A percentile compares a stretch with the other conserved stretches of the same genome.
Conservation (phyloP, 23 tunicate genomes). For the Diplosoma virens region DNA sequence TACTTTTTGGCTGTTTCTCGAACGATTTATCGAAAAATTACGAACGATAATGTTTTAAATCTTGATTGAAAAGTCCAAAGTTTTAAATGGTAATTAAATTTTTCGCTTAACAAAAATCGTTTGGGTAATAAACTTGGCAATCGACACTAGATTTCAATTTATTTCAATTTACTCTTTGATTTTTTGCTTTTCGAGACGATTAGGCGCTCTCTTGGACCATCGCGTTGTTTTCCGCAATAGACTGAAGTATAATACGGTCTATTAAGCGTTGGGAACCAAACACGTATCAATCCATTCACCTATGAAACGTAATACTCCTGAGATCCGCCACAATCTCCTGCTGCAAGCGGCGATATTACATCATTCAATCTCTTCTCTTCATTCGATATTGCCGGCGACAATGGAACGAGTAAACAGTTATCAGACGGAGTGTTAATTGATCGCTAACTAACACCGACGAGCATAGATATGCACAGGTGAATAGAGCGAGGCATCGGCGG, state of each 20-base stretch:
- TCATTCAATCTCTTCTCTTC: background rate
- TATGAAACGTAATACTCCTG: constrained; percentile 36
- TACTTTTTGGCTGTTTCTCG: no score
- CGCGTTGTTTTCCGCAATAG: background rate
- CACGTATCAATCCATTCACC: constrained; percentile 29
- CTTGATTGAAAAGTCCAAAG: no score
- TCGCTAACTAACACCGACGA: constrained; percentile 11
- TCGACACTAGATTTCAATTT: no score
- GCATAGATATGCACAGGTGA: constrained; percentile 12
- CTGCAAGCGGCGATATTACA: constrained; percentile 10
- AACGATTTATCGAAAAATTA: no score
- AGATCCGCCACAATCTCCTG: background rate
- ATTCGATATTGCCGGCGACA: constrained; percentile 9
- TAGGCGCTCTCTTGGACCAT: background rate
- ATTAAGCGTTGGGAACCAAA: constrained; percentile 41
- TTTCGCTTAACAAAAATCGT: no score
- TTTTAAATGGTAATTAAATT: no score
- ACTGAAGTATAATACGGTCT: constrained; percentile 33
- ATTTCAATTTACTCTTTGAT: no score
- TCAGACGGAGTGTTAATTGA: background rate
- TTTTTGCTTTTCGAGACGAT: background rate
- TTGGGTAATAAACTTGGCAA: no score
- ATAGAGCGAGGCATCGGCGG: background rate
- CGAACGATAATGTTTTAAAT: no score
- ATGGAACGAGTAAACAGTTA: constrained; percentile 2